Conservation (phyloP, 2,797 vertebrate species). For the Artibeus lituratus region DNA sequence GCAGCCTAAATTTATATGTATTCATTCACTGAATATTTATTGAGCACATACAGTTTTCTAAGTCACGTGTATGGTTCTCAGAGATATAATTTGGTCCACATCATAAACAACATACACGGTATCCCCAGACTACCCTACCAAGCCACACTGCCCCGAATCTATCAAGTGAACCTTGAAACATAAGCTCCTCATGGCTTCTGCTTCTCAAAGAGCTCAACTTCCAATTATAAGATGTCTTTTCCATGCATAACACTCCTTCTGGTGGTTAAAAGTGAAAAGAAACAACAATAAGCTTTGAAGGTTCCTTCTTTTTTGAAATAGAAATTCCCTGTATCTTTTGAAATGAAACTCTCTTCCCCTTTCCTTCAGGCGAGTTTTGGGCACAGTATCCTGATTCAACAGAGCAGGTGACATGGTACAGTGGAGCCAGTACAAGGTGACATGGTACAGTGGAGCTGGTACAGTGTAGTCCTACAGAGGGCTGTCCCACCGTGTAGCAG, state of each 20-base stretch:
- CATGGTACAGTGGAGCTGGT: too few species aligned
- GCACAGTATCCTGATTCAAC: not conserved
- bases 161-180: not conserved
- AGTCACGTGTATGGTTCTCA: not conserved
- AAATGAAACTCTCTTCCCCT: not conserved
- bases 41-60: not conserved
- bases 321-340: not conserved
- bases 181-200: not conserved
- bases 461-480: not conserved
- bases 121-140: not conserved
- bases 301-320: not conserved
- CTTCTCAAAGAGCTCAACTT: not conserved
- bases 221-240: not conserved
- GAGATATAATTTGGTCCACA: not conserved
- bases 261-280: not conserved
- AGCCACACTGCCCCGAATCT: not conserved
- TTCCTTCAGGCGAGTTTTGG: not conserved
- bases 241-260: not conserved
- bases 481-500: not conserved
- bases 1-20: not conserved
- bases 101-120: not conserved
- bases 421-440: too few species aligned
- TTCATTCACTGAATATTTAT: not conserved
- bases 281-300: not conserved
- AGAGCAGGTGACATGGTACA: not conserved